A percentile compares a stretch with the other conserved stretches of the same genome.
phyloP scores from a whole-genome alignment of 1,140 invertebrate species.

The Brachionus paranguensis region DNA sequence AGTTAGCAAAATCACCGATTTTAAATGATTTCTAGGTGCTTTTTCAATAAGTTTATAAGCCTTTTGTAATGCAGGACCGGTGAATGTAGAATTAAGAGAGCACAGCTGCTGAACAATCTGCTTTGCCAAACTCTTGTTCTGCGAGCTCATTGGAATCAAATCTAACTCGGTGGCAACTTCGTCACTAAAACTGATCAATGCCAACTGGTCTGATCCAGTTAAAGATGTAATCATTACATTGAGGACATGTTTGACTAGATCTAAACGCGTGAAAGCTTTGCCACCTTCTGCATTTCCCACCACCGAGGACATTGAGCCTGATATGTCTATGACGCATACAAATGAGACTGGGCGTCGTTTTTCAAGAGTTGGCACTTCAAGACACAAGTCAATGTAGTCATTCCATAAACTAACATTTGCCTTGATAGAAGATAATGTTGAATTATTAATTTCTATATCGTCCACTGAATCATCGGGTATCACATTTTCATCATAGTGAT shows the following conservation, averaged over 20 bases:
- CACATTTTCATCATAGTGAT: not conserved
- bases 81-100: not conserved
- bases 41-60: constrained; percentile 6
- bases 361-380: not conserved
- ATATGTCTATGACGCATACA: constrained; percentile 34
- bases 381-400: not conserved
- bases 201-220: not conserved
- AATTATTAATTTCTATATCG: not conserved
- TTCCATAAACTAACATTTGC: not conserved
- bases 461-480: not conserved
- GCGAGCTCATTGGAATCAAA: not conserved
- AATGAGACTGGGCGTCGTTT: not conserved
- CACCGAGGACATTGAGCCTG: constrained; percentile 12
- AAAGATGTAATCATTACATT: constrained; percentile 32
- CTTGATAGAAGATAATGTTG: not conserved
- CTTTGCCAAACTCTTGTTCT: constrained; percentile 9
- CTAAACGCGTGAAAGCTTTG: constrained; percentile 1
- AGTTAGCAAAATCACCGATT: constrained; percentile 19
- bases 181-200: constrained; percentile 1
- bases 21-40: not conserved
- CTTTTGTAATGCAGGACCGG: not conserved
- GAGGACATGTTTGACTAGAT: constrained; percentile 30
- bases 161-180: not conserved
- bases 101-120: not conserved
- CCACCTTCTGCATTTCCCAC: not conserved